Base-by-base conservation (phyloP, 2,797 vertebrate species). In the Centroberyx gerrardi region DNA sequence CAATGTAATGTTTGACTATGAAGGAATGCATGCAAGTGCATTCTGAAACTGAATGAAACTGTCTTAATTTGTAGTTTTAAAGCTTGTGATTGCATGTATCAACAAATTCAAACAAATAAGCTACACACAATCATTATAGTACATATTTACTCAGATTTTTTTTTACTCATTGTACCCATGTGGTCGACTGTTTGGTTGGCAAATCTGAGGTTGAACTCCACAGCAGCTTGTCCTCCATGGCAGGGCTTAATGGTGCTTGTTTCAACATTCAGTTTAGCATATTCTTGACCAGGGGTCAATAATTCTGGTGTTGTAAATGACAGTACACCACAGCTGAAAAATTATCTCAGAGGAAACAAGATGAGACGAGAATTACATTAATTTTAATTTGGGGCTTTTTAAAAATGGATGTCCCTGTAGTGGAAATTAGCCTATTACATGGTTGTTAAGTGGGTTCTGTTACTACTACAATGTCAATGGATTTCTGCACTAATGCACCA, bases 1-100 rank as follows among this genome's bases (percentile, higher is more conserved):
- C 36, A 1, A 49, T 75, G 29, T 84, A 83, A 89, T 88, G 79
- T 84, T 89, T 86, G 77, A 87, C 83, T 79, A 68, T 61, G 38
- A 73, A 72, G 54, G 81, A 82, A 74, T 76, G 67, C 61, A 4
- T 62, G 33, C 17, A 36, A 48, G 38, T 66, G 31, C n/a, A 2
- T 42, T 72, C 9, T 67, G 54, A 71, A 78, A 67, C 22, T n/a
- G n/a, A n/a, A n/a, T n/a, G n/a, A n/a, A n/a, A 8, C 59, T 8
- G 40, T 54, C 15, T 56, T 40, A 27, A 59, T 5, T 54, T 59
- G 4, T 22, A 8, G 12, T 53, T 51, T 17, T n/a, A 5, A 15
- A 28, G 2, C 33, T 38, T 48, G 10, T 31, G 2, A 5, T 22
- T 18, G n/a, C 1, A n/a, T 44, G 33, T 22, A 1, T 12, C 27